Evolutionary conservation across 1,140 invertebrate species (phyloP), one percentile per base, ranked within the genome.

Genomic region (Semibalanus balanoides): DNA sequence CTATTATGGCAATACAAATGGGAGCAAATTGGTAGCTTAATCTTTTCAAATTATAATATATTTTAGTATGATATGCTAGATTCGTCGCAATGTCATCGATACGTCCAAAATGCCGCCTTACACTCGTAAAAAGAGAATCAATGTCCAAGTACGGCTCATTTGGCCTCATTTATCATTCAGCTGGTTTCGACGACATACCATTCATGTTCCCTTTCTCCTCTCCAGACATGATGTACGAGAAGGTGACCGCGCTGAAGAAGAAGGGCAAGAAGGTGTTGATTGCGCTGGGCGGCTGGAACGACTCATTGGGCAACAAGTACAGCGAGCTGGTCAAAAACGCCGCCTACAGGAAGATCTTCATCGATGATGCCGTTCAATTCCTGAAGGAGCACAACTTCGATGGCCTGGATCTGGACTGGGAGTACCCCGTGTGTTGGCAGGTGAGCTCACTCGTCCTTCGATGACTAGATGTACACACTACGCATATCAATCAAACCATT

Each of bases 341-440:
- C 0, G 80, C 86, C 0, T 88, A 91, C 0, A 86, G 93, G 35
- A 84, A 83, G 0, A 88, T 88, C 69, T 96, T 95, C 80, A 88
- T 93, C 0, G 84, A 86, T 0, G 90, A 94, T 79, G 89, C 88
- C 0, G 77, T 95, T 0, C 85, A 89, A 76, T 94, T 95, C 79
- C 84, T 95, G 28, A 87, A 91, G 74, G 91, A 93, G 81, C 89
- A 94, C 79, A 88, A 88, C n/a, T 95, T 95, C 80, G 92, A 94
- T 82, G 93, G 93, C 17, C 84, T 96, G 0, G 93, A 95, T 82
- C 83, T 95, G 31, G 93, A 95, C 82, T 96, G 93, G 93, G 93
- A 95, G 81, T 96, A 95, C 84, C 93, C 93, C 0, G 92, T 91
- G 78, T 96, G 93, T 82, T 95, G 93, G 93, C 93, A 95, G 85